A percentile compares a stretch with the other conserved stretches of the same genome.
phyloP scores from a whole-genome alignment of 2,797 vertebrate species.

The Paratrypauchen microcephalus region DNA sequence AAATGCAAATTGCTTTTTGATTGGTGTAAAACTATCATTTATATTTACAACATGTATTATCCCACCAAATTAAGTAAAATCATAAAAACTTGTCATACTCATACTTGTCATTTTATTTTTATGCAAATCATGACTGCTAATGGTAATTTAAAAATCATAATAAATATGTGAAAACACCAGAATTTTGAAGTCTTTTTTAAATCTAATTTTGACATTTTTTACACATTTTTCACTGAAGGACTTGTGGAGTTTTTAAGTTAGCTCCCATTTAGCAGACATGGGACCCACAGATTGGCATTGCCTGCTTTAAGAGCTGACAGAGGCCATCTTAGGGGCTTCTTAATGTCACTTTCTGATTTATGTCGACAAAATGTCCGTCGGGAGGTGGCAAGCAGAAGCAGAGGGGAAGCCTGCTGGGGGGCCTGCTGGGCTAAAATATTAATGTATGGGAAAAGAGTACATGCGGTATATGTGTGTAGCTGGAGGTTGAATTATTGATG shows the following conservation, averaged over 20 bases:
- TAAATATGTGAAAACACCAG: not conserved
- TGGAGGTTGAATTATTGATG: constrained; percentile 77
- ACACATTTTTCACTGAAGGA: constrained; percentile 1
- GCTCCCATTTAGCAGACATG: constrained; percentile 22
- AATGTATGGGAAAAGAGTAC: constrained; percentile 70
- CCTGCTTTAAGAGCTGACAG: constrained; percentile 52
- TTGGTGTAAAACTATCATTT: too few relatives aligned
- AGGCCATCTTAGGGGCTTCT: constrained; percentile 68
- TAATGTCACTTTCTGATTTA: constrained; percentile 73
- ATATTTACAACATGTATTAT: too few relatives aligned
- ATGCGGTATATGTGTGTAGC: constrained; percentile 69
- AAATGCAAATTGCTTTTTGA: too few relatives aligned
- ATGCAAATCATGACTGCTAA: not conserved
- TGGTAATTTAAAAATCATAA: not conserved
- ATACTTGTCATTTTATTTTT: not conserved
- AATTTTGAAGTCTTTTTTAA: not conserved
- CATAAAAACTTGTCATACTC: too few relatives aligned
- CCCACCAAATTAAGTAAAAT: too few relatives aligned
- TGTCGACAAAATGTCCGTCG: constrained; percentile 69
- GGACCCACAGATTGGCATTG: constrained; percentile 17
- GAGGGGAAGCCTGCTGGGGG: constrained; percentile 12
- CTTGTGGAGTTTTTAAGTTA: constrained; percentile 17
- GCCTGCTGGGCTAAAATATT: constrained; percentile 70
- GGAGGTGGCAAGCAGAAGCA: constrained; percentile 52
- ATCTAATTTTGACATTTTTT: too few relatives aligned